Base-by-base conservation (phyloP, 2,797 vertebrate species). In the Hydrocynus forskahlii region DNA sequence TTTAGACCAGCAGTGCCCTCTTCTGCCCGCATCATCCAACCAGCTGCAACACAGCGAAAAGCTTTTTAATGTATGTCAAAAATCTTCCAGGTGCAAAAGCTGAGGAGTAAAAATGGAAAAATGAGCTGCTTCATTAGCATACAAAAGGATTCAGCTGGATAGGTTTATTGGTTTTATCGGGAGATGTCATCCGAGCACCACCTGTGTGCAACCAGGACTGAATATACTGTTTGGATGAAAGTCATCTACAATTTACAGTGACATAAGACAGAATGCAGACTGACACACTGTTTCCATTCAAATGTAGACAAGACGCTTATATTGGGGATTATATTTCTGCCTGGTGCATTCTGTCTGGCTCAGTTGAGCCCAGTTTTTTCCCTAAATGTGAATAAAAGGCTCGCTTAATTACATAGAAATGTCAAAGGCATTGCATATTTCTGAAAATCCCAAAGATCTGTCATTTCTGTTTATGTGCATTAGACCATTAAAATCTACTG, bases 1-100 rank as follows among this genome's bases (percentile, higher is more conserved):
- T 45, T 50, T 86, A 75, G 71, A 29, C 70, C 76, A 80, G 87
- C 87, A 91, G 85, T 74, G 90, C 91, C 92, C 88, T 89, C 92
- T 83, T 75, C 71, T 89, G 92, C 13, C 13, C 75, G 23, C 19
- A 60, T 35, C 25, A 57, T 45, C 35, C 72, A 9, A 16, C 17
- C 69, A 72, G n/a, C 7, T 8, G 29, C 9, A 54, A 21, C 14
- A 50, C 5, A 40, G 21, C 40, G 25, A n/a, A 38, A 35, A 57
- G 6, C 23, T 21, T 48, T 13, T 10, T 14, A 69, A 50, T 21
- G 14, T 19, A 48, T 23, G 21, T 8, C 40, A n/a, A 68, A 6
- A 23, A 52, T 71, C 21, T 29, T 16, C 13, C 14, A 8, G 16
- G 5, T 25, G 16, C 25, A 35, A 54, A 48, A 69, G n/a, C 43